Evolutionary conservation across 2,797 vertebrate genomes (phyloP).

Genomic region (Dendrocincla tyrannina): DNA sequence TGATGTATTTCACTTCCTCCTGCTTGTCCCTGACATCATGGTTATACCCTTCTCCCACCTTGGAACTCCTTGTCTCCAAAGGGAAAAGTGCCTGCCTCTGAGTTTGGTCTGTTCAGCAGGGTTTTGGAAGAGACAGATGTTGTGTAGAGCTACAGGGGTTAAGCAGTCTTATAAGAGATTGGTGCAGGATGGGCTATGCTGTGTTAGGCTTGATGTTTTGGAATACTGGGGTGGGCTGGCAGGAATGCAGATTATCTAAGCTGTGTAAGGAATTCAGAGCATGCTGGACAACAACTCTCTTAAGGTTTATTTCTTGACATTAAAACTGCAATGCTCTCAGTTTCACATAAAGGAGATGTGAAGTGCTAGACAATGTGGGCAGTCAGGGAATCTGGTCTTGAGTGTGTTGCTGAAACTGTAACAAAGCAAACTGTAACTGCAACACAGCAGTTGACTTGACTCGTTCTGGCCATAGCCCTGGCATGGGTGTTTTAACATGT

Average conservation of each 20-base stretch:
- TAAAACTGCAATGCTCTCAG: background rate
- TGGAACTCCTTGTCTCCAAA: background rate
- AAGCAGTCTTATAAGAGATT: background rate
- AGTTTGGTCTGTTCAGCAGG: background rate
- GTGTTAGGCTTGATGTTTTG: background rate
- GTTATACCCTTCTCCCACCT: background rate
- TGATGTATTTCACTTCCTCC: background rate
- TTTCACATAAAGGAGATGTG: background rate
- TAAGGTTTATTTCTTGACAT: conserved; percentile 28
- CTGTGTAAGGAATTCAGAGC: background rate
- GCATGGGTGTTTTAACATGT: conserved; percentile 61
- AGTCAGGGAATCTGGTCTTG: conserved; percentile 8
- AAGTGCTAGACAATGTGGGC: conserved; percentile 13
- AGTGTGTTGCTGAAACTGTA: conserved; percentile 35
- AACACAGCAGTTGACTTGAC: conserved; percentile 51
- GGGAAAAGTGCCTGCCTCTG: background rate
- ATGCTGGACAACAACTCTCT: background rate
- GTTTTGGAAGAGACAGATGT: background rate
- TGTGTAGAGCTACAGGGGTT: background rate
- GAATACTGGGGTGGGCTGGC: background rate
- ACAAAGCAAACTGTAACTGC: conserved; percentile 21
- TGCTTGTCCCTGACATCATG: background rate
- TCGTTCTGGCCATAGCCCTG: conserved; percentile 40
- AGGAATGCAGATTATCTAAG: background rate
- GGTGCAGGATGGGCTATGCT: background rate